Base-by-base conservation (phyloP, 2,113 vertebrate genomes). In the Octodon degus region DNA sequence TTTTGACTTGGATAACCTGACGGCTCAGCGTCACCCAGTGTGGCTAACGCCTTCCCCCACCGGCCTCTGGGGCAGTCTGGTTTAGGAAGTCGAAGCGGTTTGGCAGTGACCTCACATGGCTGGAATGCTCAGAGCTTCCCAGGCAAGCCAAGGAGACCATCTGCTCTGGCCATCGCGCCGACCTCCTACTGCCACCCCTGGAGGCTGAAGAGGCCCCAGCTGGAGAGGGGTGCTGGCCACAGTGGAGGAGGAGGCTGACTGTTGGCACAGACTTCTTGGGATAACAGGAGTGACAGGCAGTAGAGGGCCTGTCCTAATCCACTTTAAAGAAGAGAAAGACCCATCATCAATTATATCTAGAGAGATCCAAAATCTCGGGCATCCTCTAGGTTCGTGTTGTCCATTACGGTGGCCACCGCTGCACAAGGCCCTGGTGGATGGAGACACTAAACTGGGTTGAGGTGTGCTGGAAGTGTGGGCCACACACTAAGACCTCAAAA, bases 281-380 rank as follows among this genome's bases (percentile, higher is more conserved):
- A 25, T 5, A 34, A 58, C 30, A 22, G 16, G 47, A 50, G 53
- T 27, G 17, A n/a, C 0, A 0, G 43, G 34, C 19, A 2, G 47
- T 19, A 72, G 0, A 47, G n/a, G 5, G 34, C 24, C 43, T 60
- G 47, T 11, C 58, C 32, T 70, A 24, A 60, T 50, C 14, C 30
- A 34, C 40, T 67, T 55, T 60, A 53, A 68, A 40, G 76, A 80
- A 80, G 16, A 86, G 30, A 65, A 60, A 37, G 20, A 37, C 27
- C 40, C 65, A 22, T 11, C 20, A 40, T 24, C 17, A 5, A 24
- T 72, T 47, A 27, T 34, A 40, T 58, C 60, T 68, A 34, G 63
- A 88, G 83, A 81, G 12, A 24, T 32, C 80, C 65, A 58, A 70
- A 70, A 37, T 25, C 25, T 63, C 65, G 12, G 13, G 32, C 13